phyloP scores from a whole-genome alignment of 2,888 invertebrate genomes.

The Bombyx huttoni region DNA sequence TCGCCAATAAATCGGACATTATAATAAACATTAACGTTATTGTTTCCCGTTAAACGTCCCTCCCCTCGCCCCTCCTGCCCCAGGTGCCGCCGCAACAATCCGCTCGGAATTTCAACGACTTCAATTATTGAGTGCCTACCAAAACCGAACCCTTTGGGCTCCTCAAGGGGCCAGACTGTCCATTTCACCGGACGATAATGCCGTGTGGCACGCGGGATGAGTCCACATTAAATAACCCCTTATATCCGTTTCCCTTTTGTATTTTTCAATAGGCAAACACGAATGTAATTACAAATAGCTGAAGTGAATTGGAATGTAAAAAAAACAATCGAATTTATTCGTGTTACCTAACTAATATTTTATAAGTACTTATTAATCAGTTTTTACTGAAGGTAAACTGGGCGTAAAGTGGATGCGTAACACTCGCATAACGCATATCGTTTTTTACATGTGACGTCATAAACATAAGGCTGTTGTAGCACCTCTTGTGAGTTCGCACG shows the following conservation, averaged over 20 bases:
- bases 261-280: background rate
- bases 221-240: conserved; percentile 49
- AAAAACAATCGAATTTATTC: background rate
- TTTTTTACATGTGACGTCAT: conserved; percentile 9
- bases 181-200: conserved; percentile 56
- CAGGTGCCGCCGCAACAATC: conserved; percentile 60
- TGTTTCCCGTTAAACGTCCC: conserved; percentile 50
- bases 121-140: conserved; percentile 68
- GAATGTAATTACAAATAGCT: conserved; percentile 31
- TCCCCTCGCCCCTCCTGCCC: conserved; percentile 17
- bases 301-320: conserved; percentile 1
- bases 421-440: background rate
- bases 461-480: too few relatives aligned
- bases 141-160: conserved; percentile 59
- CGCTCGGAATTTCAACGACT: conserved; percentile 67
- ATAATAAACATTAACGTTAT: conserved; percentile 69
- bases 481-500: too few relatives aligned
- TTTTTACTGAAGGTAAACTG: too few relatives aligned
- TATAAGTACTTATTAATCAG: too few relatives aligned
- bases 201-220: conserved; percentile 39
- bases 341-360: background rate
- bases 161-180: conserved; percentile 63
- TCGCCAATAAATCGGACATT: conserved; percentile 65
- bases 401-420: too few relatives aligned
- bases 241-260: conserved; percentile 12